These are phyloP conservation scores for Drosophila pseudoobscura DNA, from an alignment of 1,140 invertebrate species.

Conservation along the genomic window DNA sequence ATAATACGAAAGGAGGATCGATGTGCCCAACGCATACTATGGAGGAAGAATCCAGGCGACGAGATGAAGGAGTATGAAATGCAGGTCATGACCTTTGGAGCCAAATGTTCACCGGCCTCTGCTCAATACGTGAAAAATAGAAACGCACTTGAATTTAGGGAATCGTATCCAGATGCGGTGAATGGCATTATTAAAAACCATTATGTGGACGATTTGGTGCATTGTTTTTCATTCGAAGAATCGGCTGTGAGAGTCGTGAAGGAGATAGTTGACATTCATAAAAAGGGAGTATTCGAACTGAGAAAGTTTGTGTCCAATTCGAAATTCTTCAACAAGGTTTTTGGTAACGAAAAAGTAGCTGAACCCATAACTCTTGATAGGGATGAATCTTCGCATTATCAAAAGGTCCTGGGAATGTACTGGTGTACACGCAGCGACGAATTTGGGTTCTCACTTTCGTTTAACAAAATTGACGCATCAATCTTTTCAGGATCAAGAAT, in stretches of 20 bases:
- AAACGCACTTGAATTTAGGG: background rate
- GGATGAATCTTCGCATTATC: background rate
- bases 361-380: background rate
- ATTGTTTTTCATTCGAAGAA: background rate
- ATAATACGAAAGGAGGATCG: background rate
- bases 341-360: no score
- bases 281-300: no score
- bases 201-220: background rate
- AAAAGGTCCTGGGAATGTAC: background rate
- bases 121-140: background rate
- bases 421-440: background rate
- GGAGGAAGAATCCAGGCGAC: background rate
- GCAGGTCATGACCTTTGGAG: no score
- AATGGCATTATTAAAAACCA: conserved; percentile 45
- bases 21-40: conserved; percentile 1
- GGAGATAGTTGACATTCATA: no score
- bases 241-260: no score
- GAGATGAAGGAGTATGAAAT: no score
- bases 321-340: background rate
- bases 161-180: conserved; percentile 29
- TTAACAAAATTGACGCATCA: background rate
- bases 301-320: no score
- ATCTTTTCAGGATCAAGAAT: background rate
- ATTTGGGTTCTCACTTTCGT: background rate
- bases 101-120: no score